Conservation (phyloP, 2,797 vertebrate genomes). For the Poeciliopsis infans region DNA sequence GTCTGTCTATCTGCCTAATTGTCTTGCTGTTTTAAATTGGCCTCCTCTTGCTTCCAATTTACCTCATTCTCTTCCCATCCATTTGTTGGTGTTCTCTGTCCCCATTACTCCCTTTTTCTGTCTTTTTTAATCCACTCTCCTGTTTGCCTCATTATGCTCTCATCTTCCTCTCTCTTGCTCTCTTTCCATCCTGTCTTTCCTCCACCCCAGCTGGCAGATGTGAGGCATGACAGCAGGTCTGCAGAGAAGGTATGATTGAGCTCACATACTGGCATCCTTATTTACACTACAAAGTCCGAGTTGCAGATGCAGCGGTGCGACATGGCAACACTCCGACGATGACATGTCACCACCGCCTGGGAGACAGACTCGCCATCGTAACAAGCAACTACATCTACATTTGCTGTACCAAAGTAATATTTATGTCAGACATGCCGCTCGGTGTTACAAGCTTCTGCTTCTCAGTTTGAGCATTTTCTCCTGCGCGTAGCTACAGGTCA, state of each 20-base stretch:
- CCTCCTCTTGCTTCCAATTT: constrained; percentile 42
- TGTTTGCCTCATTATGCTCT: constrained; percentile 41
- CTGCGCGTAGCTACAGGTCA: constrained; percentile 17
- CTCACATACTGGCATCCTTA: constrained; percentile 46
- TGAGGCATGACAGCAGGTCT: constrained; percentile 60
- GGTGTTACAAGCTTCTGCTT: constrained; percentile 29
- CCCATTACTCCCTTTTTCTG: constrained; percentile 44
- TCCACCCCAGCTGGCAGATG: constrained; percentile 40
- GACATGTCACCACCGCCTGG: constrained; percentile 59
- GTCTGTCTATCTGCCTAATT: neutral
- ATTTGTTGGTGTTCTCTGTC: constrained; percentile 44
- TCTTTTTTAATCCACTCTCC: constrained; percentile 53
- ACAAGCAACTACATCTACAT: constrained; percentile 61
- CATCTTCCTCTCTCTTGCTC: constrained; percentile 39
- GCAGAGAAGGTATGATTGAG: constrained; percentile 45
- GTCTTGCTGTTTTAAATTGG: constrained; percentile 34
- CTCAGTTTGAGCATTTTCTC: constrained; percentile 17
- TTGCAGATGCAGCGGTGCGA: constrained; percentile 54
- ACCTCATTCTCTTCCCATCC: constrained; percentile 37
- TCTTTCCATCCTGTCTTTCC: constrained; percentile 29
- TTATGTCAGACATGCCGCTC: constrained; percentile 43
- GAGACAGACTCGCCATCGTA: constrained; percentile 66
- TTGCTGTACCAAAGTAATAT: constrained; percentile 50
- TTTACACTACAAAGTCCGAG: constrained; percentile 74
- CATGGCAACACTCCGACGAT: constrained; percentile 66